phyloP scores from a whole-genome alignment of 1,140 invertebrate species.

The Globodera ellingtonae region DNA sequence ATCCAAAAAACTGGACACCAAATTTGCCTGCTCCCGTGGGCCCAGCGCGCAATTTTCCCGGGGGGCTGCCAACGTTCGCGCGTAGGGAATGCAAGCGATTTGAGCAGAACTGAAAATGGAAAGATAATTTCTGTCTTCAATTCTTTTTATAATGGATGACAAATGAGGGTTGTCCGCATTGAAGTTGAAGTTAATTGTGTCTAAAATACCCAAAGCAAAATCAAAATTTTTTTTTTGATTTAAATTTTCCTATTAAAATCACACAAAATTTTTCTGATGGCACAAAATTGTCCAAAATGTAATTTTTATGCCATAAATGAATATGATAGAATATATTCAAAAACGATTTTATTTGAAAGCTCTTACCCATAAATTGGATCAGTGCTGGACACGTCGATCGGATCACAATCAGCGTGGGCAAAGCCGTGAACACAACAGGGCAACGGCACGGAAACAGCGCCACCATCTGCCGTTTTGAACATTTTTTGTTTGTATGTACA shows the following conservation, averaged over 20 bases:
- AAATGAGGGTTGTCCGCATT: too few species aligned
- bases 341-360: too few species aligned
- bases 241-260: too few species aligned
- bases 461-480: neutral
- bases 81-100: constrained; percentile 55
- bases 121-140: too few species aligned
- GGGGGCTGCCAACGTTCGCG: constrained; percentile 58
- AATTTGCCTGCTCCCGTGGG: constrained; percentile 87
- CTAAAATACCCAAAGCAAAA: too few species aligned
- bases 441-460: constrained; percentile 39
- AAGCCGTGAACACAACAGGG: constrained; percentile 58
- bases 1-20: constrained; percentile 86
- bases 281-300: too few species aligned
- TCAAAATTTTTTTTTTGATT: too few species aligned
- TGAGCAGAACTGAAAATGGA: neutral
- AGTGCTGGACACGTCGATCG: constrained; percentile 50
- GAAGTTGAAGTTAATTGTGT: too few species aligned
- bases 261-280: too few species aligned
- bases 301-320: neutral
- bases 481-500: too few species aligned
- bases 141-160: too few species aligned
- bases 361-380: constrained; percentile 50
- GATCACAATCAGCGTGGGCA: constrained; percentile 59
- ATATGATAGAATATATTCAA: neutral
- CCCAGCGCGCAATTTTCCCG: constrained; percentile 68